Percentiles rank a stretch among this genome's conserved stretches.
Evolutionary conservation across 2,888 invertebrate species (phyloP).

Genomic region (Drosophila kanekoi): DNA sequence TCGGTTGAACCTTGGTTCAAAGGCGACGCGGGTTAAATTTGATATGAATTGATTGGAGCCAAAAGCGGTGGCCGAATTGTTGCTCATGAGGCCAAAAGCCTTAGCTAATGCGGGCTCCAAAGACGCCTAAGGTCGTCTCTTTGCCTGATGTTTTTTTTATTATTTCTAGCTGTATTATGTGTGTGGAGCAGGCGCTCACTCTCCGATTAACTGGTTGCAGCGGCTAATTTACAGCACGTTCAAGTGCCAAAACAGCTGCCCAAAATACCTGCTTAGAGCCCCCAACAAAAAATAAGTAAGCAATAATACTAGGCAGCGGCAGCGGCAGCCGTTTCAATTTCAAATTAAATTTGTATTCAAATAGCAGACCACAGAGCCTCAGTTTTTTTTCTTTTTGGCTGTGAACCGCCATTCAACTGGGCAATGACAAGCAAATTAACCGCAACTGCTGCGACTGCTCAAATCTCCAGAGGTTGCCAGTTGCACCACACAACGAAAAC

Average conservation of each 20-base stretch:
- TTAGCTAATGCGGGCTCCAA: constrained; percentile 33
- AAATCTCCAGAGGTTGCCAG: constrained; percentile 64
- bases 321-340: constrained; percentile 64
- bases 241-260: constrained; percentile 72
- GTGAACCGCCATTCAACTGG: constrained; percentile 69
- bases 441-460: constrained; percentile 67
- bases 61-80: constrained; percentile 30
- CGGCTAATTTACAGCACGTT: constrained; percentile 75
- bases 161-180: neutral
- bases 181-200: constrained; percentile 48
- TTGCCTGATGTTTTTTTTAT: constrained; percentile 3
- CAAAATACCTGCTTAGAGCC: constrained; percentile 61
- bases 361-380: constrained; percentile 55
- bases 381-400: constrained; percentile 19
- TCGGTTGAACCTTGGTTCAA: constrained; percentile 60
- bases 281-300: neutral
- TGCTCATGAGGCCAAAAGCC: constrained; percentile 27
- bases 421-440: constrained; percentile 81
- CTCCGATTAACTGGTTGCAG: constrained; percentile 65
- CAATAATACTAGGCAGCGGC: constrained; percentile 29
- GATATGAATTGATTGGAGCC: constrained; percentile 75
- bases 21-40: constrained; percentile 71
- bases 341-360: constrained; percentile 79
- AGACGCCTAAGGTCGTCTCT: constrained; percentile 25
- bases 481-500: constrained; percentile 66